Evolutionary conservation across 2,113 vertebrate genomes (phyloP).

Genomic region (Romanogobio albipinnatus): DNA sequence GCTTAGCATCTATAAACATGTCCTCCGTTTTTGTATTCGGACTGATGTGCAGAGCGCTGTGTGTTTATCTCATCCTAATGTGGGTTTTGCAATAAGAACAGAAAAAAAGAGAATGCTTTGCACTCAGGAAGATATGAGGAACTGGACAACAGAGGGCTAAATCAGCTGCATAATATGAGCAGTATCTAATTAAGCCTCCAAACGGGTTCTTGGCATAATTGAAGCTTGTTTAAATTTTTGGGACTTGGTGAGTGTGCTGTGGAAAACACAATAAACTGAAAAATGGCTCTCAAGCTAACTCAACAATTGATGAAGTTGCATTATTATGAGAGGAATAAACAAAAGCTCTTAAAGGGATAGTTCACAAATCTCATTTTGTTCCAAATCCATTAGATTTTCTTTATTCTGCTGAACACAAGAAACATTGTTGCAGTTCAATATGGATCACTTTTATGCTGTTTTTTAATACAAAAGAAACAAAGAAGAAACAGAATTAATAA

Average conservation of each 20-base stretch:
- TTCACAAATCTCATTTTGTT: too few species aligned
- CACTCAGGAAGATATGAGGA: not conserved
- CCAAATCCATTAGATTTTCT: not conserved
- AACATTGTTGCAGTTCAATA: not conserved
- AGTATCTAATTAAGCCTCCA: conserved; percentile 8
- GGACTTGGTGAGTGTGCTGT: conserved; percentile 3
- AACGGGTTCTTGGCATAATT: conserved; percentile 4
- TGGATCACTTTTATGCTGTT: not conserved
- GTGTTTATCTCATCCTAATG: conserved; percentile 23
- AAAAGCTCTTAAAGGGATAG: not conserved
- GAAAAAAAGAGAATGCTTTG: not conserved
- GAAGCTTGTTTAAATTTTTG: conserved; percentile 15
- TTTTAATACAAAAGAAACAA: not conserved
- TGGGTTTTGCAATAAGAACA: conserved; percentile 14
- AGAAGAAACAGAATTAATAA: not conserved
- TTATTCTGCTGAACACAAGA: not conserved
- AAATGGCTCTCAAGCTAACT: not conserved
- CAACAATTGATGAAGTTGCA: conserved; percentile 7
- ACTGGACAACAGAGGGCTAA: conserved; percentile 18
- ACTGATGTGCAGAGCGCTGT: conserved; percentile 1
- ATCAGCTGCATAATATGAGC: not conserved
- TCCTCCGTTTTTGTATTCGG: conserved; percentile 1
- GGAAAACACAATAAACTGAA: conserved; percentile 27
- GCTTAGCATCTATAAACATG: conserved; percentile 11
- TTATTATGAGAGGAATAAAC: conserved; percentile 24